These are phyloP conservation scores for Spicauda simplicius DNA, from an alignment of 2,888 invertebrate genomes.

Conservation along the genomic window DNA sequence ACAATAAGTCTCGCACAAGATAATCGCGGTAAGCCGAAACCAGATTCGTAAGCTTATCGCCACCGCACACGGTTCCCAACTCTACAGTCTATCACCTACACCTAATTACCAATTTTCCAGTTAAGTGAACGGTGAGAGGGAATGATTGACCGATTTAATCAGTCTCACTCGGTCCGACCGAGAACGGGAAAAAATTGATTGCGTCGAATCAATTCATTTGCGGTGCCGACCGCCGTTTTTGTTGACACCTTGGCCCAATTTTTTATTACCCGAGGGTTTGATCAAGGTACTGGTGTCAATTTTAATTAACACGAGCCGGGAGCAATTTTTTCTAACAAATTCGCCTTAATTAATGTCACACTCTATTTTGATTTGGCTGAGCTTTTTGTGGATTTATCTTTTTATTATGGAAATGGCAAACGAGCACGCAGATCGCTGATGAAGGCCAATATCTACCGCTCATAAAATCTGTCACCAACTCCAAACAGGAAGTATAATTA, in stretches of 20 bases:
- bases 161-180: constrained; percentile 50
- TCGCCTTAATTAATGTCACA: constrained; percentile 47
- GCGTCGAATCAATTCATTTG: constrained; percentile 77
- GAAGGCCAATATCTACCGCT: too few species aligned
- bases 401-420: background rate
- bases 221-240: constrained; percentile 65
- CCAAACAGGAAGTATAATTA: too few species aligned
- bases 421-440: background rate
- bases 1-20: background rate
- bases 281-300: constrained; percentile 50
- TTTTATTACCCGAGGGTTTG: constrained; percentile 51
- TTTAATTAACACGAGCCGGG: constrained; percentile 56
- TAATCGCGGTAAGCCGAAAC: constrained; percentile 10
- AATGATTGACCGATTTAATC: constrained; percentile 81
- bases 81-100: constrained; percentile 69
- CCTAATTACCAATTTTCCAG: constrained; percentile 83
- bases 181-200: constrained; percentile 73
- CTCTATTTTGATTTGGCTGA: constrained; percentile 36
- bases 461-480: too few species aligned
- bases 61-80: constrained; percentile 33
- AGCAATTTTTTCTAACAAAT: constrained; percentile 45
- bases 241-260: constrained; percentile 63
- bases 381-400: constrained; percentile 5
- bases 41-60: constrained; percentile 29
- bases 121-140: constrained; percentile 77